Evolutionary conservation across 2,113 vertebrate species (phyloP).

Genomic region (Amphiprion percula): DNA sequence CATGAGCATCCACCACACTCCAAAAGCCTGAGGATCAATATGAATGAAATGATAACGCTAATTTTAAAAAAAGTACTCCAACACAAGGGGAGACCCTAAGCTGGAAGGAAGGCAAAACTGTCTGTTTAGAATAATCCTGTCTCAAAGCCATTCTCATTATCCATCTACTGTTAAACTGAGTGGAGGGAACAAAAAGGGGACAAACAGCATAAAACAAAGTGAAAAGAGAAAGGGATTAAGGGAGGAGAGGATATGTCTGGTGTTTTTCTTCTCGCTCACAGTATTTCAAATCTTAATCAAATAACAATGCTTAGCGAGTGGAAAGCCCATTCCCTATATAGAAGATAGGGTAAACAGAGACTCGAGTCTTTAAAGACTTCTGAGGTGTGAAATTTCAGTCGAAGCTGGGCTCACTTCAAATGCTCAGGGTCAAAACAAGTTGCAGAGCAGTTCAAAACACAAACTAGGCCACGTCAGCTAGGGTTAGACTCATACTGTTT

Average conservation of each 20-base stretch:
- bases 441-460: not conserved
- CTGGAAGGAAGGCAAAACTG: constrained; percentile 6
- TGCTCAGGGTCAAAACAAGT: constrained; percentile 20
- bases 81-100: not conserved
- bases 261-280: not conserved
- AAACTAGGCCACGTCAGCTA: not conserved
- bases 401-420: constrained; percentile 11
- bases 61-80: constrained; percentile 7
- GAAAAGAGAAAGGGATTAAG: constrained; percentile 26
- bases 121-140: constrained; percentile 66
- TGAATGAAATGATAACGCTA: constrained; percentile 64
- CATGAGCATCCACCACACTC: constrained; percentile 16
- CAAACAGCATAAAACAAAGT: constrained; percentile 35
- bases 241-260: constrained; percentile 13
- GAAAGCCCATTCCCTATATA: not conserved
- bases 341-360: constrained; percentile 21
- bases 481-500: not conserved
- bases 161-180: constrained; percentile 51
- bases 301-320: not conserved
- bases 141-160: constrained; percentile 63
- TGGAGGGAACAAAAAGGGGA: constrained; percentile 57
- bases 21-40: constrained; percentile 60
- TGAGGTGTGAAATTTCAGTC: constrained; percentile 14
- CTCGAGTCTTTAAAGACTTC: not conserved
- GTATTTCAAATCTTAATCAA: constrained; percentile 33